Conservation (phyloP, 92 coral and sea anemone genomes). For the Paragorgia papillata region DNA sequence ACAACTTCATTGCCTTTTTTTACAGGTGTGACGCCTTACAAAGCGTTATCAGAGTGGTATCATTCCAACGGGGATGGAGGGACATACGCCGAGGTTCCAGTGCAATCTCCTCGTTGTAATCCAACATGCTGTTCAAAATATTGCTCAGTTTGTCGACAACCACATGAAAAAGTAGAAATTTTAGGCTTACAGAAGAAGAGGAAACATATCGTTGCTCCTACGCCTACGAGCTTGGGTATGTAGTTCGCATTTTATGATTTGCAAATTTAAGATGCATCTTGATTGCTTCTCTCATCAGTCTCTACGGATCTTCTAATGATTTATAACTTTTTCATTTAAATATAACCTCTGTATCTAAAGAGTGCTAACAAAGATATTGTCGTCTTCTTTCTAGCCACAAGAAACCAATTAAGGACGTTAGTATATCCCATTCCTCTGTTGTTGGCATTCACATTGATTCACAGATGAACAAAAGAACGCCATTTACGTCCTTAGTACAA, state of each 20-base stretch:
- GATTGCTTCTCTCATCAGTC: too few species aligned
- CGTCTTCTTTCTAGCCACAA: background rate
- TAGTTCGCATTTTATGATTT: too few species aligned
- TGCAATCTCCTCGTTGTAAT: slow-evolving; percentile 80
- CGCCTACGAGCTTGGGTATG: background rate
- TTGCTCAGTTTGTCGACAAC: slow-evolving; percentile 80
- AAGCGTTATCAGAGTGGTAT: slow-evolving; percentile 91
- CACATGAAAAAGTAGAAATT: slow-evolving; percentile 9
- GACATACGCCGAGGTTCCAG: slow-evolving; percentile 82
- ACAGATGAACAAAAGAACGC: too few species aligned
- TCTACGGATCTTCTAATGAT: too few species aligned
- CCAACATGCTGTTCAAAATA: slow-evolving; percentile 88
- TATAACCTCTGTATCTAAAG: too few species aligned
- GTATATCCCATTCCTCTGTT: too few species aligned
- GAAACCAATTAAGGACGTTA: background rate
- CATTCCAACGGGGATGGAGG: slow-evolving; percentile 74
- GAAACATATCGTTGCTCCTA: background rate
- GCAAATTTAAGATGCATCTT: too few species aligned
- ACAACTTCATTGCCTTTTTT: background rate
- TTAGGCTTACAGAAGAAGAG: background rate
- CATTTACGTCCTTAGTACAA: too few species aligned
- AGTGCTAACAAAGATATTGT: too few species aligned
- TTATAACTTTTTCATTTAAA: too few species aligned
- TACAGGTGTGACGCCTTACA: slow-evolving; percentile 84
- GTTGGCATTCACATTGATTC: too few species aligned